Evolutionary conservation across 2,113 vertebrate species (phyloP).

Genomic region (Mustelus asterias): DNA sequence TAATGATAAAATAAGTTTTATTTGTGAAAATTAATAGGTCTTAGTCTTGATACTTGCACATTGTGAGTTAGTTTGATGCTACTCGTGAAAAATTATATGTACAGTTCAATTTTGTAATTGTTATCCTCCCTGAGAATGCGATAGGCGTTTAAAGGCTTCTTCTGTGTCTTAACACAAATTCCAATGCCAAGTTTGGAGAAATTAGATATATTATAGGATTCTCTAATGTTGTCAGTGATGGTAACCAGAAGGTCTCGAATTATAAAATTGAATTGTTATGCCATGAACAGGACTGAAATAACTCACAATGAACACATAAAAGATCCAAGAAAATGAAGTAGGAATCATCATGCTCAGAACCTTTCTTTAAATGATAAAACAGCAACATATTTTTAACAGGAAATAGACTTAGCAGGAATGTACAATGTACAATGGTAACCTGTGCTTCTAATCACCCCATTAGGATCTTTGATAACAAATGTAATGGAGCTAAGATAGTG

Average conservation of each 20-base stretch:
- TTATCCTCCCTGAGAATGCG: neutral
- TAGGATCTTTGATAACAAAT: neutral
- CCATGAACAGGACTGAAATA: neutral
- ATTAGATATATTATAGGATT: neutral
- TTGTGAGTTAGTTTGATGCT: slow-evolving; percentile 1
- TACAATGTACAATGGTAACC: neutral
- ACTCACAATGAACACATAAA: neutral
- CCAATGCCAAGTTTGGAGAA: neutral
- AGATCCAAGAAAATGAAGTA: neutral
- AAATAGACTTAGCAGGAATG: neutral
- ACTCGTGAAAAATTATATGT: neutral
- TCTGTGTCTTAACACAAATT: neutral
- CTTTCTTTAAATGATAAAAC: neutral
- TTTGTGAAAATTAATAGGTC: neutral
- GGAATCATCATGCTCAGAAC: neutral
- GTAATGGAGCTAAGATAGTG: neutral
- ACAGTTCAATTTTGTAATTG: neutral
- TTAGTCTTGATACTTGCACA: neutral
- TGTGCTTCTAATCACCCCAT: neutral
- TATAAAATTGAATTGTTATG: neutral
- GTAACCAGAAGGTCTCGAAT: neutral
- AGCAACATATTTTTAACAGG: neutral
- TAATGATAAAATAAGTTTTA: neutral
- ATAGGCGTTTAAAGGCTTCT: neutral
- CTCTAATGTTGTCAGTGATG: neutral